These are phyloP conservation scores for Ophion obscuratus DNA, from an alignment of 2,888 invertebrate genomes.

Conservation along the genomic window DNA sequence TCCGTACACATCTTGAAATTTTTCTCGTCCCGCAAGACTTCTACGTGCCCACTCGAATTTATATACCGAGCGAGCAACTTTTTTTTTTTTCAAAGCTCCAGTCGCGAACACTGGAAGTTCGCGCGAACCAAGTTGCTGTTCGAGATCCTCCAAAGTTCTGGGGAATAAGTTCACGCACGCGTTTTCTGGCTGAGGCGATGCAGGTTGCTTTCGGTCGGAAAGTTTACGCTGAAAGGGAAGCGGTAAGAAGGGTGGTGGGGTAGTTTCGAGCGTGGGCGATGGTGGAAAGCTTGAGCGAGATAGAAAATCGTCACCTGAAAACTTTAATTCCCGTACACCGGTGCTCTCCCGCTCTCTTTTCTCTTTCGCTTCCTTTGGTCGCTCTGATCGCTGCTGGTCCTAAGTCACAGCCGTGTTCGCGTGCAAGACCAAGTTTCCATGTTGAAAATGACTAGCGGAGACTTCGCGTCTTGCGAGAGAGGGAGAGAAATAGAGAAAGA, in stretches of 20 bases:
- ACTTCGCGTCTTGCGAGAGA: conserved; percentile 7
- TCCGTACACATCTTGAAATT: conserved; percentile 31
- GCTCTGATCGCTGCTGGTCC: conserved; percentile 37
- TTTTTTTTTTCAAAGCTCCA: conserved; percentile 35
- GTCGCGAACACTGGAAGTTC: conserved; percentile 27
- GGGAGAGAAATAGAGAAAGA: conserved; percentile 65
- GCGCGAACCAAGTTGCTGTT: conserved; percentile 34
- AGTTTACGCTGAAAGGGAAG: conserved; percentile 42
- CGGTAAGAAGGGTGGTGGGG: background rate
- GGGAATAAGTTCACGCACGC: conserved; percentile 17
- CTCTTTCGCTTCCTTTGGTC: conserved; percentile 2
- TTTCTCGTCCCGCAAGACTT: conserved; percentile 31
- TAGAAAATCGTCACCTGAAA: conserved; percentile 63
- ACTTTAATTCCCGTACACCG: conserved; percentile 59
- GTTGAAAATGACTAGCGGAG: conserved; percentile 35
- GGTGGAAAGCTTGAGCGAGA: conserved; percentile 43
- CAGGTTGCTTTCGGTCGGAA: conserved; percentile 50
- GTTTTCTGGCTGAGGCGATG: conserved; percentile 33
- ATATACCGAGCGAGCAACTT: conserved; percentile 12
- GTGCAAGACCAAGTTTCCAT: conserved; percentile 45
- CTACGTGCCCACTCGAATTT: conserved; percentile 22
- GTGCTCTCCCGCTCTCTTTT: conserved; percentile 22
- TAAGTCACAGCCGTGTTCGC: conserved; percentile 52
- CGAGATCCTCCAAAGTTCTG: conserved; percentile 43
- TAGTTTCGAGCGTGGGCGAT: background rate